Conservation (phyloP, 2,113 vertebrate species). For the Caranx melampygus region DNA sequence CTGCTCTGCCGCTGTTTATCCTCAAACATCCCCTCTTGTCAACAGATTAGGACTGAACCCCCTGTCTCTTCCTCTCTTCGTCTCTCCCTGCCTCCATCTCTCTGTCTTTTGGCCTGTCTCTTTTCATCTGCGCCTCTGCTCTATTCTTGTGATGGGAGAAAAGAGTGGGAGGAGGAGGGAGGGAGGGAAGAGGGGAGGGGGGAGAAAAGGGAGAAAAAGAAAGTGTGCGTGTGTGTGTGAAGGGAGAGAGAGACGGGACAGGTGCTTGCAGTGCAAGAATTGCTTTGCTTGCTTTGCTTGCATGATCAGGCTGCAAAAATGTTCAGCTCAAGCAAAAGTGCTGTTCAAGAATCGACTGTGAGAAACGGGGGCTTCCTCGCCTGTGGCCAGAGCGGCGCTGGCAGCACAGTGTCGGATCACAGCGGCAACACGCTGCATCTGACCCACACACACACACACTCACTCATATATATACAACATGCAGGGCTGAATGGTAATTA, state of each 20-base stretch:
- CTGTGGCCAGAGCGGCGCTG: conserved; percentile 50
- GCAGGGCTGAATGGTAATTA: conserved; percentile 50
- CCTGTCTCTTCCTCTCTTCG: conserved; percentile 71
- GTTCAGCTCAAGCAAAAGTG: conserved; percentile 68
- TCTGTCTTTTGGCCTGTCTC: conserved; percentile 73
- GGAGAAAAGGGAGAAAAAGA: conserved; percentile 27
- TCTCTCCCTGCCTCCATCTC: conserved; percentile 69
- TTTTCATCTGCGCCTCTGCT: conserved; percentile 69
- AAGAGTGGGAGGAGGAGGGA: conserved; percentile 14
- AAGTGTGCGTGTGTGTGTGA: conserved; percentile 24
- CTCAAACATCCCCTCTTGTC: conserved; percentile 76
- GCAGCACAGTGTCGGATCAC: conserved; percentile 34
- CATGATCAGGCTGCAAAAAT: conserved; percentile 70
- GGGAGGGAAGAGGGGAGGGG: not conserved
- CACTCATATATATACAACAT: conserved; percentile 4
- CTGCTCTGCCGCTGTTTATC: conserved; percentile 72
- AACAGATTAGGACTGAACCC: conserved; percentile 75
- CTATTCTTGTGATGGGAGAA: conserved; percentile 56
- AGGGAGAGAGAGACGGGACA: conserved; percentile 45
- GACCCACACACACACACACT: conserved; percentile 28
- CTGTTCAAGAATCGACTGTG: conserved; percentile 61
- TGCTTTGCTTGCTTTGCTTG: conserved; percentile 66
- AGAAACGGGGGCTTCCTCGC: conserved; percentile 36
- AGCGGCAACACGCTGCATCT: conserved; percentile 33
- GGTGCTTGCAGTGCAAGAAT: conserved; percentile 76